Percentiles rank a stretch among this genome's conserved stretches.
phyloP scores from a whole-genome alignment of 2,797 vertebrate species.

The Sorex maritimensis region DNA sequence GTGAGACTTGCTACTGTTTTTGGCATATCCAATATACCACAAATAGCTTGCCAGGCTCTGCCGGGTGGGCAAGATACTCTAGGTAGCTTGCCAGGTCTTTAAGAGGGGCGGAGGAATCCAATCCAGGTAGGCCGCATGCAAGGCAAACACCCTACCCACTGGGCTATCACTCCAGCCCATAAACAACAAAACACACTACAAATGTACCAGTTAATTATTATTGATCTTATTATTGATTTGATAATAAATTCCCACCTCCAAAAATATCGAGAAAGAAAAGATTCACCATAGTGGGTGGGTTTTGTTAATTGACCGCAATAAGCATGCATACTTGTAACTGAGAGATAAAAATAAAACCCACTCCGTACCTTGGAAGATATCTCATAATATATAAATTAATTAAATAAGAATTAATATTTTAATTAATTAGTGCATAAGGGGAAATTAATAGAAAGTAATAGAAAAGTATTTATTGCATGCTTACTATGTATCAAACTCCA shows the following conservation, averaged over 20 bases:
- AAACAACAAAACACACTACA: constrained; percentile 4
- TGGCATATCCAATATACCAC: too few relatives aligned
- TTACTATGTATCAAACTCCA: not conserved
- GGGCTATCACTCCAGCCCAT: too few relatives aligned
- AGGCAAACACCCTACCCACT: too few relatives aligned
- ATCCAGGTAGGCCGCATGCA: too few relatives aligned
- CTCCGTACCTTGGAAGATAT: not conserved
- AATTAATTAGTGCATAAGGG: constrained; percentile 3
- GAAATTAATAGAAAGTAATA: constrained; percentile 6
- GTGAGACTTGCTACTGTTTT: too few relatives aligned
- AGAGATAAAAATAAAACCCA: constrained; percentile 4
- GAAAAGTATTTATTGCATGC: not conserved
- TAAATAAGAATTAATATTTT: not conserved
- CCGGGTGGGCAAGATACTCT: too few relatives aligned
- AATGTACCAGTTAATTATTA: not conserved
- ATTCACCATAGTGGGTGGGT: not conserved
- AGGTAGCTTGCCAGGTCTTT: too few relatives aligned
- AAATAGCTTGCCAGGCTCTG: too few relatives aligned
- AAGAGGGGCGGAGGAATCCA: too few relatives aligned
- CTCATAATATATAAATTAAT: not conserved
- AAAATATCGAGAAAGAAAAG: constrained; percentile 13
- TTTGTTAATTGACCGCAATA: not conserved
- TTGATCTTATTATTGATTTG: not conserved
- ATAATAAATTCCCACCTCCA: constrained; percentile 51
- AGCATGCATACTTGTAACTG: constrained; percentile 16